Evolutionary conservation across 2,888 invertebrate genomes (phyloP).

Genomic region (Liodrosophila aerea): DNA sequence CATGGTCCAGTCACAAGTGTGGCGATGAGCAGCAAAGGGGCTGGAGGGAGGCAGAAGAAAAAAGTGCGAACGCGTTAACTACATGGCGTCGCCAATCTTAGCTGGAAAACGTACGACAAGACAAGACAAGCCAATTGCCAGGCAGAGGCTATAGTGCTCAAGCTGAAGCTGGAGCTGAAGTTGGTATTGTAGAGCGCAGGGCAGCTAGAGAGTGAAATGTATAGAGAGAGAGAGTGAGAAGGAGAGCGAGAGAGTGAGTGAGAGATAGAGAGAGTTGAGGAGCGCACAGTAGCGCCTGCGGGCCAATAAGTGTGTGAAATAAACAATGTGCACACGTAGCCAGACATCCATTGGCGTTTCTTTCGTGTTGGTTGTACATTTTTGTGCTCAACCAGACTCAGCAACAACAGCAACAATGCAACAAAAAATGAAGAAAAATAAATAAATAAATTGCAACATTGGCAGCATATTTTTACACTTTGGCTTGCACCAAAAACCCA

Average conservation of each 20-base stretch:
- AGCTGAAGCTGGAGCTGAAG: constrained; percentile 18
- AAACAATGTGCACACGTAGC: constrained; percentile 75
- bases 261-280: constrained; percentile 23
- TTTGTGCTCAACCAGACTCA: constrained; percentile 70
- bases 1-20: constrained; percentile 41
- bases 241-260: not conserved
- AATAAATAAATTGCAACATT: constrained; percentile 78
- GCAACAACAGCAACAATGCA: constrained; percentile 29
- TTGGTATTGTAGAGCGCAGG: constrained; percentile 14
- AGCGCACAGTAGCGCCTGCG: constrained; percentile 74
- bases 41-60: constrained; percentile 39
- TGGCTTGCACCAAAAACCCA: constrained; percentile 70
- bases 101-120: constrained; percentile 77
- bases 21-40: constrained; percentile 10
- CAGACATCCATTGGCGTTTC: constrained; percentile 43
- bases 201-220: constrained; percentile 16
- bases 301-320: constrained; percentile 78
- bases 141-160: constrained; percentile 21
- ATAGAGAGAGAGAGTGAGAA: constrained; percentile 2
- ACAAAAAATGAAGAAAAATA: constrained; percentile 68
- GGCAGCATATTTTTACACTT: constrained; percentile 77
- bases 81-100: constrained; percentile 77
- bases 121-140: constrained; percentile 74
- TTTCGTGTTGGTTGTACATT: constrained; percentile 70
- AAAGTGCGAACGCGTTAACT: constrained; percentile 78